Conservation (phyloP, 2,888 invertebrate genomes). For the Thecophora atra region DNA sequence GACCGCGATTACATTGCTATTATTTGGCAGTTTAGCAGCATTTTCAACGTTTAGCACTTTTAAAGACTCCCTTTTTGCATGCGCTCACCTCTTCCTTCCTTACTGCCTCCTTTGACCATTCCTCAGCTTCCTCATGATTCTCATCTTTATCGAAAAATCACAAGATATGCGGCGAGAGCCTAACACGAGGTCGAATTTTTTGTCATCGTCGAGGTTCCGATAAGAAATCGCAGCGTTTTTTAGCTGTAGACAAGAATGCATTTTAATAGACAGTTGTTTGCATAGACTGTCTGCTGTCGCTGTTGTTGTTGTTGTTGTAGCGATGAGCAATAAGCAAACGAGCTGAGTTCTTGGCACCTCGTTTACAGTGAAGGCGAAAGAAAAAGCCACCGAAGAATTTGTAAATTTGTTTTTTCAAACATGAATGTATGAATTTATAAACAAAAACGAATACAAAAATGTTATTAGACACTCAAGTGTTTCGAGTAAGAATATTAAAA, state of each 20-base stretch:
- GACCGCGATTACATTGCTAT: background rate
- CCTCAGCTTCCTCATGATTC: too few relatives aligned
- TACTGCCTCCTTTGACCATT: too few relatives aligned
- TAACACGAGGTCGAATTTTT: slow-evolving; percentile 34
- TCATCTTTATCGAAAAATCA: too few relatives aligned
- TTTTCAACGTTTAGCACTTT: slow-evolving; percentile 23
- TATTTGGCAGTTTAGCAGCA: slow-evolving; percentile 30
- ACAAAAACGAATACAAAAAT: too few relatives aligned
- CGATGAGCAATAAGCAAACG: background rate
- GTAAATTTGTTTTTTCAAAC: too few relatives aligned
- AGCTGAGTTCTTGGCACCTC: background rate
- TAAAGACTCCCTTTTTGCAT: background rate
- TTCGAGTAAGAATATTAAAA: slow-evolving; percentile 8
- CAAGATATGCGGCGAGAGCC: background rate
- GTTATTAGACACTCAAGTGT: slow-evolving; percentile 25
- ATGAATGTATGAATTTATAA: too few relatives aligned
- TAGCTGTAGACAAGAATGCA: background rate
- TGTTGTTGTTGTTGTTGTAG: background rate
- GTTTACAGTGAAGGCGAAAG: slow-evolving; percentile 13
- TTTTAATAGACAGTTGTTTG: slow-evolving; percentile 12
- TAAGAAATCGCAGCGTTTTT: slow-evolving; percentile 23
- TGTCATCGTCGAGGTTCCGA: slow-evolving; percentile 29
- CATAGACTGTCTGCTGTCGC: slow-evolving; percentile 6
- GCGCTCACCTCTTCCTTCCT: background rate
- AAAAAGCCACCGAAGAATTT: background rate